Evolutionary conservation across 2,888 invertebrate species (phyloP).

Genomic region (Brachypterus glaber): DNA sequence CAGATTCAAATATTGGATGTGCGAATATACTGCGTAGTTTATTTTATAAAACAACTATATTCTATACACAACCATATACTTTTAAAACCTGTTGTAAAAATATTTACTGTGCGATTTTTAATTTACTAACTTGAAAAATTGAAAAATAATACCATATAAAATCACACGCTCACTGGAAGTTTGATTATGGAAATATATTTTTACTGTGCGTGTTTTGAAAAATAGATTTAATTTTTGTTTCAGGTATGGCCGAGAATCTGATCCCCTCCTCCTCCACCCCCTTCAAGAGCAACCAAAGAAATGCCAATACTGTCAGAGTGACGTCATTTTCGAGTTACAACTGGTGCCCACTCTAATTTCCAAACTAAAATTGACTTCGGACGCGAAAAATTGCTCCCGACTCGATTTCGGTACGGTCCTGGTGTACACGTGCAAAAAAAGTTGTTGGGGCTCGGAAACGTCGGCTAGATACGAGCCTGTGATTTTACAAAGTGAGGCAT

Average conservation of each 20-base stretch:
- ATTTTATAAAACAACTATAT: too few species aligned
- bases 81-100: too few species aligned
- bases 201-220: too few species aligned
- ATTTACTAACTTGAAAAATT: too few species aligned
- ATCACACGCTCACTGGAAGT: too few species aligned
- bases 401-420: conserved; percentile 82
- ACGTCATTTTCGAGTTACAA: conserved; percentile 72
- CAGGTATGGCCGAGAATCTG: conserved; percentile 67
- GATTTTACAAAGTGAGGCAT: conserved; percentile 64
- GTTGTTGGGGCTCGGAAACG: conserved; percentile 73
- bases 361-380: conserved; percentile 51
- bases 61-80: too few species aligned
- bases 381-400: conserved; percentile 42
- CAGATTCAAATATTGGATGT: too few species aligned
- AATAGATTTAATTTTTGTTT: conserved; percentile 20
- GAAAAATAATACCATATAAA: too few species aligned
- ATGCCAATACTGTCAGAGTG: conserved; percentile 63
- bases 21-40: too few species aligned
- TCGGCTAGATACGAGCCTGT: conserved; percentile 59
- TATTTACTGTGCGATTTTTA: too few species aligned
- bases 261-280: conserved; percentile 60
- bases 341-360: conserved; percentile 71
- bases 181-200: too few species aligned
- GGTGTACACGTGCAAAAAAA: conserved; percentile 71
- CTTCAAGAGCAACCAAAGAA: conserved; percentile 45